Evolutionary conservation across 2,113 vertebrate genomes (phyloP).

Genomic region (human (Homo sapiens)): GRCh38 chr14:89108001-89108500

Average conservation of each 20-base stretch:
- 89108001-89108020: conserved; percentile 14
- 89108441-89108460: rapidly evolving
- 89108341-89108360: background rate
- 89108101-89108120: background rate
- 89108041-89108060: background rate
- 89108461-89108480: rapidly evolving
- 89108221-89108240: too few relatives aligned
- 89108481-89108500: rapidly evolving
- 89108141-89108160: background rate
- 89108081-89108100: background rate
- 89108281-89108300: too few relatives aligned
- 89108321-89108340: background rate
- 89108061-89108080: rapidly evolving
- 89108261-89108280: background rate
- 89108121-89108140: background rate
- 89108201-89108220: rapidly evolving
- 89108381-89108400: too few relatives aligned
- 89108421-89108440: rapidly evolving
- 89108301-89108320: background rate
- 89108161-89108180: background rate
- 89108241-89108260: background rate
- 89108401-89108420: rapidly evolving
- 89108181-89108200: background rate
- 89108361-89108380: background rate
- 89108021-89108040: background rate